Conservation (phyloP, 2,113 vertebrate genomes). For the Sebastes fasciatus region DNA sequence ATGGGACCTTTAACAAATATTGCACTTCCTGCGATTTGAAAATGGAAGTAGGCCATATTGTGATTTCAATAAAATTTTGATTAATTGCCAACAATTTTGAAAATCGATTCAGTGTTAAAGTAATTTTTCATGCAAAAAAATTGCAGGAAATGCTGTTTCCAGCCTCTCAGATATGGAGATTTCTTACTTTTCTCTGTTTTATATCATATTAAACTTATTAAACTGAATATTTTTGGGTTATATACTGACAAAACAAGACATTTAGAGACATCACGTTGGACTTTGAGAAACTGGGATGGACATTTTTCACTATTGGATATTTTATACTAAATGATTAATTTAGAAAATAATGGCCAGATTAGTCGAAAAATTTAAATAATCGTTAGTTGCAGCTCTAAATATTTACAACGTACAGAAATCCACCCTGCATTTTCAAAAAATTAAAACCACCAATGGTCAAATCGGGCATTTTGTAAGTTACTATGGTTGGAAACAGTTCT, state of each 20-base stretch:
- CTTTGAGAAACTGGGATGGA: background rate
- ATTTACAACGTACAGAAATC: background rate
- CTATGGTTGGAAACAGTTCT: conserved; percentile 24
- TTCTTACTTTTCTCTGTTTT: background rate
- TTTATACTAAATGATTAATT: background rate
- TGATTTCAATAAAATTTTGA: too few relatives aligned
- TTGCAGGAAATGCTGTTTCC: background rate
- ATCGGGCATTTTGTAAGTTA: conserved; percentile 17
- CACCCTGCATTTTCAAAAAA: conserved; percentile 1
- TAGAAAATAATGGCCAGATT: background rate
- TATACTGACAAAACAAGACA: background rate
- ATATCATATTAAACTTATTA: background rate
- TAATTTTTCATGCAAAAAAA: background rate
- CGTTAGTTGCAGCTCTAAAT: background rate
- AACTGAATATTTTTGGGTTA: background rate
- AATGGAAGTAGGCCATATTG: too few relatives aligned
- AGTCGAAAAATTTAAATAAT: background rate
- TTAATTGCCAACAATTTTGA: background rate
- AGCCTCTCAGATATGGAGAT: background rate
- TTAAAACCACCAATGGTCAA: conserved; percentile 10
- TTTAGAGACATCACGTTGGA: background rate
- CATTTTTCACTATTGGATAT: background rate
- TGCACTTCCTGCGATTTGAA: too few relatives aligned
- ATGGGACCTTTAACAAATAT: too few relatives aligned
- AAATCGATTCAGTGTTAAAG: background rate